Conservation (phyloP, 64 coral and sea anemone species). For the Montipora sp. region DNA sequence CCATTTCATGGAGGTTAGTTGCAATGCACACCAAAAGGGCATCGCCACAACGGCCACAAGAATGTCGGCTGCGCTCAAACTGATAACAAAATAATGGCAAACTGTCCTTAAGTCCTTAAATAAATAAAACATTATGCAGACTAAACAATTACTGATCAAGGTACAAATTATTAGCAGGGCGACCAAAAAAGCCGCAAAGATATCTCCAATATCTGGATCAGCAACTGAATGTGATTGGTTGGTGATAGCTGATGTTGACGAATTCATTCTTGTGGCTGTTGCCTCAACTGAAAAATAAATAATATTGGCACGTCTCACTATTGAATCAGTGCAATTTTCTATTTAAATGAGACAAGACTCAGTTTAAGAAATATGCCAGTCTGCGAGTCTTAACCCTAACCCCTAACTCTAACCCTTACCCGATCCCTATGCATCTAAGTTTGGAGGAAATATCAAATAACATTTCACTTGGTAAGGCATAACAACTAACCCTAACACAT, state of each 20-base stretch:
- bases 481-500: too few relatives aligned
- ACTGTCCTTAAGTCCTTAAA: constrained; percentile 91
- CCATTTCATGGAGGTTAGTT: constrained; percentile 68
- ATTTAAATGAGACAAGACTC: too few relatives aligned
- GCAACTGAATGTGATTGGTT: neutral
- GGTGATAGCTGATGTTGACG: neutral
- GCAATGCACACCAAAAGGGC: constrained; percentile 84
- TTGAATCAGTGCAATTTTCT: too few relatives aligned
- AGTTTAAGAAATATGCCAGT: too few relatives aligned
- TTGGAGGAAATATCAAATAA: too few relatives aligned
- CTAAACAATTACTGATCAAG: constrained; percentile 81
- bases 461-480: too few relatives aligned
- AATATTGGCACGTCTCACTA: neutral
- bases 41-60: constrained; percentile 82
- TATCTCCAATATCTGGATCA: constrained; percentile 37
- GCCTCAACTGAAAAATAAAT: constrained; percentile 7
- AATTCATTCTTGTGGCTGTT: constrained; percentile 43
- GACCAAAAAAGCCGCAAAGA: constrained; percentile 78
- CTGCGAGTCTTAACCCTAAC: too few relatives aligned
- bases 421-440: too few relatives aligned
- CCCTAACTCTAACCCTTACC: too few relatives aligned
- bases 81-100: constrained; percentile 94
- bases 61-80: constrained; percentile 91
- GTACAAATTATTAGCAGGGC: constrained; percentile 79
- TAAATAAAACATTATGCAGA: constrained; percentile 82